These are phyloP conservation scores for Luehdorfia chinensis DNA, from an alignment of 1,140 invertebrate genomes.

Conservation along the genomic window DNA sequence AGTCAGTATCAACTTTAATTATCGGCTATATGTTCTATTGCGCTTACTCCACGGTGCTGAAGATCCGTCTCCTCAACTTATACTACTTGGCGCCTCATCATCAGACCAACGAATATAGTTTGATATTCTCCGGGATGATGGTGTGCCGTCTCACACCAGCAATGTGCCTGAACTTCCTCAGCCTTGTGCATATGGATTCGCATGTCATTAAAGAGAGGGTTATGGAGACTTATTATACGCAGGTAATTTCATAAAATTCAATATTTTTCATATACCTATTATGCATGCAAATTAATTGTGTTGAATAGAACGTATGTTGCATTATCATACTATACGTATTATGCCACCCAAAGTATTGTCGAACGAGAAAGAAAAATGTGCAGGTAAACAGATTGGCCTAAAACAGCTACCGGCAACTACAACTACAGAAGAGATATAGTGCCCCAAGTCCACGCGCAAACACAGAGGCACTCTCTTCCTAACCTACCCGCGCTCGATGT, in stretches of 20 bases:
- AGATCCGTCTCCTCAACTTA: constrained; percentile 96
- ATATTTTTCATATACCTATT: no score
- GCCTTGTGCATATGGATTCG: constrained; percentile 98
- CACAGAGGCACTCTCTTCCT: no score
- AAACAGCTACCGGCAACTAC: no score
- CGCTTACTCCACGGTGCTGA: constrained; percentile 98
- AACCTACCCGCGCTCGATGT: no score
- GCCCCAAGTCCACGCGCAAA: no score
- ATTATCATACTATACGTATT: no score
- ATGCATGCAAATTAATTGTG: no score
- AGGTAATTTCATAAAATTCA: constrained; percentile 82
- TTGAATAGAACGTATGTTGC: no score
- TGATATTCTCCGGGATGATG: constrained; percentile 99
- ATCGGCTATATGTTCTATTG: constrained; percentile 98
- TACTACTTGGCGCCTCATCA: constrained; percentile 98
- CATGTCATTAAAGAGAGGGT: constrained; percentile 92
- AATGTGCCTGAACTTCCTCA: constrained; percentile 98
- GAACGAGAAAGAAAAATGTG: no score
- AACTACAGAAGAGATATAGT: no score
- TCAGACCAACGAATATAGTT: constrained; percentile 98
- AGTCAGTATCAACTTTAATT: constrained; percentile 91
- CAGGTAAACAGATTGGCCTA: no score
- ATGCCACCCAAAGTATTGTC: no score
- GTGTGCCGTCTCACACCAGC: constrained; percentile 98
- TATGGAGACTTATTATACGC: constrained; percentile 92